A percentile compares a stretch with the other conserved stretches of the same genome.
phyloP scores from a whole-genome alignment of 1,140 invertebrate genomes.

The Aethina tumida region DNA sequence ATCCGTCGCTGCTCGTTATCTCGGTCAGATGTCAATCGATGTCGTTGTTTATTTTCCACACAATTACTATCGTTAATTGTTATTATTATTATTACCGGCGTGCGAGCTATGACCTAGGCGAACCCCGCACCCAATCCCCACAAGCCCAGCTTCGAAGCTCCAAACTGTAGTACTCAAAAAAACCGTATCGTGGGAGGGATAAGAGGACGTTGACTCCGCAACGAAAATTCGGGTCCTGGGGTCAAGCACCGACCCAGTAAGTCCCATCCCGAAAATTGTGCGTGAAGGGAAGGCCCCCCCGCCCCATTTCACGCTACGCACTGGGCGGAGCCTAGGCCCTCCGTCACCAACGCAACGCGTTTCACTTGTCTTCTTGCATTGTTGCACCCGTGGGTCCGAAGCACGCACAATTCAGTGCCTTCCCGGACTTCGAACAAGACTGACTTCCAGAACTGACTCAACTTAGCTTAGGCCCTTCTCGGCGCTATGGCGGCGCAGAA shows the following conservation, averaged over 20 bases:
- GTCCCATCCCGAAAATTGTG: constrained; percentile 14
- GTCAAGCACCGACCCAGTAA: constrained; percentile 31
- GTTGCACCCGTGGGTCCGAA: constrained; percentile 4
- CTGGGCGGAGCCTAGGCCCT: constrained; percentile 25
- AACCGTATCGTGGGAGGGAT: constrained; percentile 1
- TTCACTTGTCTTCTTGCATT: constrained; percentile 9
- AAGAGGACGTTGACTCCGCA: constrained; percentile 11
- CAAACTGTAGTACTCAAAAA: no score
- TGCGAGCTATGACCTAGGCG: neutral
- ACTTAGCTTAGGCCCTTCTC: constrained; percentile 9
- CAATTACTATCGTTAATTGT: neutral
- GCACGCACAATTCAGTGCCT: constrained; percentile 4
- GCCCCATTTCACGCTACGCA: constrained; percentile 27
- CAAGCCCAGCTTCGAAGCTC: no score
- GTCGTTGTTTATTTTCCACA: neutral
- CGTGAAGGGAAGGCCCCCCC: no score
- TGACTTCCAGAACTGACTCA: constrained; percentile 3
- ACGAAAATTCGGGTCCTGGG: constrained; percentile 15
- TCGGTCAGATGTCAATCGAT: neutral
- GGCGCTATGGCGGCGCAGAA: constrained; percentile 7
- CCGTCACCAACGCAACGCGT: constrained; percentile 13
- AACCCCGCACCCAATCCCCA: neutral
- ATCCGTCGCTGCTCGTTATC: constrained; percentile 2
- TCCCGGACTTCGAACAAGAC: constrained; percentile 8
- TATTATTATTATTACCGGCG: neutral